A percentile compares a stretch with the other conserved stretches of the same genome.
Evolutionary conservation across 2,888 invertebrate genomes (phyloP).

Genomic region (Sarcophaga variegata): DNA sequence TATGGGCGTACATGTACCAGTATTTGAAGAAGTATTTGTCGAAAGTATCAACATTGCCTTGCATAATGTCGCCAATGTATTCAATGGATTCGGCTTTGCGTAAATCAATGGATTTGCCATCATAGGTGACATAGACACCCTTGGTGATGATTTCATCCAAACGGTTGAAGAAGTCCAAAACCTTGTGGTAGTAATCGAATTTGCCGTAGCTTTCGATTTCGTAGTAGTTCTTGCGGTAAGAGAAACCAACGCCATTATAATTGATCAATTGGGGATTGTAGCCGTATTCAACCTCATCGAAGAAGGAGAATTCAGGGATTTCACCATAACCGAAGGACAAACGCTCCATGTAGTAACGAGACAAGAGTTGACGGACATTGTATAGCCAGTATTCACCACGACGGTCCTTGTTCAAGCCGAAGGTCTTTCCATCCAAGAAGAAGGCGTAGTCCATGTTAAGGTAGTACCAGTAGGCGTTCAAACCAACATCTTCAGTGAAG

Average conservation of each 20-base stretch:
- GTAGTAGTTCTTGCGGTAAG: slow-evolving; percentile 84
- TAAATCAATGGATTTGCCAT: slow-evolving; percentile 76
- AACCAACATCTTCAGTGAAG: slow-evolving; percentile 88
- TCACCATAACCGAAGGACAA: slow-evolving; percentile 86
- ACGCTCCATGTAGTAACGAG: slow-evolving; percentile 90
- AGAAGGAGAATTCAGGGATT: slow-evolving; percentile 84
- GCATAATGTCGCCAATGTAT: slow-evolving; percentile 84
- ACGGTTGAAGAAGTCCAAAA: slow-evolving; percentile 79
- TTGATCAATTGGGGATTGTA: slow-evolving; percentile 85
- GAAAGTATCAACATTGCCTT: slow-evolving; percentile 82
- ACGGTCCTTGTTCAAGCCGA: slow-evolving; percentile 83
- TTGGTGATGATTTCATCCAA: slow-evolving; percentile 82
- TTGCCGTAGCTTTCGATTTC: slow-evolving; percentile 82
- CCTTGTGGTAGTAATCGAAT: slow-evolving; percentile 75
- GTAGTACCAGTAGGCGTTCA: slow-evolving; percentile 87
- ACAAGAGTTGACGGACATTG: slow-evolving; percentile 86
- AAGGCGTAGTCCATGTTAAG: slow-evolving; percentile 85
- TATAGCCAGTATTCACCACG: slow-evolving; percentile 87
- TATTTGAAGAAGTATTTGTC: slow-evolving; percentile 77
- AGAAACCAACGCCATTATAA: slow-evolving; percentile 85
- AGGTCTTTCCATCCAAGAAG: slow-evolving; percentile 85
- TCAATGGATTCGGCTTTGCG: slow-evolving; percentile 82
- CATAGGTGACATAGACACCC: slow-evolving; percentile 80
- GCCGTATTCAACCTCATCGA: slow-evolving; percentile 83
- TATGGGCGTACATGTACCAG: slow-evolving; percentile 75